Percentiles rank a stretch among this genome's conserved stretches.
Evolutionary conservation across 2,888 invertebrate species (phyloP).

Genomic region (Phragmatobia fuliginosa): DNA sequence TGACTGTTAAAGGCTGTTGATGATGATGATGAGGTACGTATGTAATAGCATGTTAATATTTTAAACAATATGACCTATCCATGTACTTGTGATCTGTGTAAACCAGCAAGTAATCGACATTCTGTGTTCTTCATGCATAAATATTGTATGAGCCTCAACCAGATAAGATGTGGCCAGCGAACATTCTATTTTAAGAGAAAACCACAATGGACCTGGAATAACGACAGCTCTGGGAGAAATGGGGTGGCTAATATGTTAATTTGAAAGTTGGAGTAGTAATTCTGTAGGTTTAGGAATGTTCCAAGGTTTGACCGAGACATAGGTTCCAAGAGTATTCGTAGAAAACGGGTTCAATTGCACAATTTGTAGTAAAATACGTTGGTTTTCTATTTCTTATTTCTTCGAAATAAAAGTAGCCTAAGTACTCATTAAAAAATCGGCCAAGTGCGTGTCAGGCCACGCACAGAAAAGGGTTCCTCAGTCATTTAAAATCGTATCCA

Average conservation of each 20-base stretch:
- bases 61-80: conserved; percentile 9
- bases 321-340: too few relatives aligned
- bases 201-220: conserved; percentile 43
- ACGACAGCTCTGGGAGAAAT: conserved; percentile 29
- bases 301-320: neutral
- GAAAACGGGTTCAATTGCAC: too few relatives aligned
- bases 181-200: conserved; percentile 66
- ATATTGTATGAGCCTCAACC: conserved; percentile 73
- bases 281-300: conserved; percentile 20
- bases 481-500: too few relatives aligned
- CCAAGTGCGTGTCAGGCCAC: too few relatives aligned
- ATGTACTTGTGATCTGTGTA: conserved; percentile 34
- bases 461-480: too few relatives aligned
- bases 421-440: too few relatives aligned
- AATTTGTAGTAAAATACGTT: too few relatives aligned
- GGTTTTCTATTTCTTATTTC: too few relatives aligned
- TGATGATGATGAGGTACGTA: too few relatives aligned
- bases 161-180: conserved; percentile 68
- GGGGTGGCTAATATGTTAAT: conserved; percentile 45
- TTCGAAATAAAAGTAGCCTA: too few relatives aligned
- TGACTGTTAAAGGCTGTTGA: too few relatives aligned
- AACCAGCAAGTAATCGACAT: conserved; percentile 71
- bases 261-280: conserved; percentile 23
- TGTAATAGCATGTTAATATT: neutral
- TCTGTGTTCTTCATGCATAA: conserved; percentile 77